Base-by-base conservation (phyloP, 2,888 invertebrate genomes). In the Hoplodrina blanda region DNA sequence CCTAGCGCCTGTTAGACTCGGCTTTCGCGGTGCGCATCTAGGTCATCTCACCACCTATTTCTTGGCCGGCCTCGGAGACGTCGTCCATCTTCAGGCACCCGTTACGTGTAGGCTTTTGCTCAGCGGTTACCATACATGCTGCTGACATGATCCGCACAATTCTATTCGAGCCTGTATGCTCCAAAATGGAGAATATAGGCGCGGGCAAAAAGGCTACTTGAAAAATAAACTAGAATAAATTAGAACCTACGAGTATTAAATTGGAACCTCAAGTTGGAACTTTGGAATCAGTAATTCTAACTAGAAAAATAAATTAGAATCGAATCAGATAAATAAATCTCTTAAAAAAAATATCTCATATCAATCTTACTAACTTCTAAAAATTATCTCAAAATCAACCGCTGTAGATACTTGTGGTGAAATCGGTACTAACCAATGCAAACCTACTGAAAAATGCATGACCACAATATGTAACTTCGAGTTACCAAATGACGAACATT, bases 231-330 rank as follows among this genome's bases (percentile, higher is more conserved):
- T 7, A 33, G 3, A 37, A 37, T 37, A 37, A 37, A 25, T 25
- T 2, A 25, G 25, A 25, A 25, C 25, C 25, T 25, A 25, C 25
- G 25, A 25, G 25, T 25, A 25, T 25, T 37, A 8, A 37, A 37
- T 37, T 37, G 37, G 37, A 37, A 37, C 8, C 37, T 8, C 61
- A 25, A 25, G 15, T 41, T 50, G 37, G 37, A 59, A 49, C 59
- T 1, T 33, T 2, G 1, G 1, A 50, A 55, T 62, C 13, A 30
- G 8, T 25, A 46, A 44, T 65, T 68, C 65, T 25, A 19, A 65
- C 37, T 3, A 54, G 67, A 65, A 54, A 20, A 20, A n/a, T 4
- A 13, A n/a, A 46, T 25, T 3, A 64, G 46, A 68, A 68, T 68
- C n/a, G 0, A 52, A 41, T 25, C 2, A 7, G 41, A 66, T 41